phyloP scores from a whole-genome alignment of 2,113 vertebrate genomes.

The Varanus salvator region DNA sequence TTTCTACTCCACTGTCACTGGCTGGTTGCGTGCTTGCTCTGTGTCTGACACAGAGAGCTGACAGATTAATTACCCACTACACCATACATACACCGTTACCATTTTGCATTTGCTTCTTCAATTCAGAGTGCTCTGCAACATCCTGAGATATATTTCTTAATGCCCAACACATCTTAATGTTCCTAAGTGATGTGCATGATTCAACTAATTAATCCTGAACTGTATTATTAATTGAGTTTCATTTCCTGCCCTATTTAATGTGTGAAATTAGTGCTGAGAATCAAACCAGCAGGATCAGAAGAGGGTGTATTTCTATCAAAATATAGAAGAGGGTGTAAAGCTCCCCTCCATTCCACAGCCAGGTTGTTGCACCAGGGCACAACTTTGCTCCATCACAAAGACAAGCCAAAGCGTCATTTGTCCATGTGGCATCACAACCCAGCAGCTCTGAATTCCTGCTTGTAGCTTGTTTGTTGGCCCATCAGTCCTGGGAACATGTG shows the following conservation, averaged over 20 bases:
- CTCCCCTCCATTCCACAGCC: not conserved
- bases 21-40: constrained; percentile 26
- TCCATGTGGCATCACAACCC: not conserved
- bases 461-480: not conserved
- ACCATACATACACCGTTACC: not conserved
- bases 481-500: not conserved
- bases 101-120: constrained; percentile 23
- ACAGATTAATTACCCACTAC: not conserved
- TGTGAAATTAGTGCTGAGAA: constrained; percentile 39
- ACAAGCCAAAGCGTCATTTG: not conserved
- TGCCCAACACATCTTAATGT: constrained; percentile 23
- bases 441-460: not conserved
- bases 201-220: constrained; percentile 66
- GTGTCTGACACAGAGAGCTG: not conserved
- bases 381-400: not conserved
- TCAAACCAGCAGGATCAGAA: not conserved
- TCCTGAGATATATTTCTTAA: constrained; percentile 56
- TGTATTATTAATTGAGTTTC: constrained; percentile 65
- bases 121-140: constrained; percentile 30
- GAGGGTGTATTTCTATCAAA: not conserved
- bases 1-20: not conserved
- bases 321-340: no score
- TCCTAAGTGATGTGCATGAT: constrained; percentile 60
- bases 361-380: not conserved
- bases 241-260: constrained; percentile 57